Conservation (phyloP, 2,113 vertebrate genomes). For the Salvelinus alpinus region DNA sequence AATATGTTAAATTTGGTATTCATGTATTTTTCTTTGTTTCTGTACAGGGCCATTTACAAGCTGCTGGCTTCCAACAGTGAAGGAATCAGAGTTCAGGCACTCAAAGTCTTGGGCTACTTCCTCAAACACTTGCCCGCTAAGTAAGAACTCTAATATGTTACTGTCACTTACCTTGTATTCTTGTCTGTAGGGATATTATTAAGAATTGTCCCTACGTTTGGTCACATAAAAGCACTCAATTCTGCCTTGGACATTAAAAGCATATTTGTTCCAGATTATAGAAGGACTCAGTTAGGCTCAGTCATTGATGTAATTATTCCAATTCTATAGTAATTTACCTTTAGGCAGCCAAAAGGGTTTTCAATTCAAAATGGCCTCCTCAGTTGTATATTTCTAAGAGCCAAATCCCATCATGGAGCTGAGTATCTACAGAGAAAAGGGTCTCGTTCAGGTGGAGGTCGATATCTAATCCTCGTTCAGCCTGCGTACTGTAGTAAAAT, state of each 20-base stretch:
- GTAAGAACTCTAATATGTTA: slow-evolving; percentile 72
- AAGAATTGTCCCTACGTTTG: no score
- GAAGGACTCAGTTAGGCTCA: background rate
- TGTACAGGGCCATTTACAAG: slow-evolving; percentile 89
- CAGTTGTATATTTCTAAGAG: background rate
- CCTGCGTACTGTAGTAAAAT: slow-evolving; percentile 4
- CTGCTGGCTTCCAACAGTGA: slow-evolving; percentile 94
- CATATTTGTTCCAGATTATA: no score
- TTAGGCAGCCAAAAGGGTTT: background rate
- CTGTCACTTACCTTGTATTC: background rate
- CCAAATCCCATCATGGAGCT: background rate
- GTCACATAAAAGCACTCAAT: background rate
- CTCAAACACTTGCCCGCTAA: slow-evolving; percentile 89
- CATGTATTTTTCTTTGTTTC: slow-evolving; percentile 35
- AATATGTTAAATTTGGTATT: no score
- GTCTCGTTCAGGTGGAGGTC: background rate
- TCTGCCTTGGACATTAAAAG: background rate
- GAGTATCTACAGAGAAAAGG: background rate
- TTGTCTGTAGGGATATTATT: background rate
- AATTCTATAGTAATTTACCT: no score
- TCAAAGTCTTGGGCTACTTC: slow-evolving; percentile 97
- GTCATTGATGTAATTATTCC: background rate
- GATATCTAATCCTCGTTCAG: slow-evolving; percentile 8
- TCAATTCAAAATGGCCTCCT: background rate
- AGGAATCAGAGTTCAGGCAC: slow-evolving; percentile 91